Conservation (phyloP, 2,797 vertebrate genomes). For the Pseudomugil tenellus region DNA sequence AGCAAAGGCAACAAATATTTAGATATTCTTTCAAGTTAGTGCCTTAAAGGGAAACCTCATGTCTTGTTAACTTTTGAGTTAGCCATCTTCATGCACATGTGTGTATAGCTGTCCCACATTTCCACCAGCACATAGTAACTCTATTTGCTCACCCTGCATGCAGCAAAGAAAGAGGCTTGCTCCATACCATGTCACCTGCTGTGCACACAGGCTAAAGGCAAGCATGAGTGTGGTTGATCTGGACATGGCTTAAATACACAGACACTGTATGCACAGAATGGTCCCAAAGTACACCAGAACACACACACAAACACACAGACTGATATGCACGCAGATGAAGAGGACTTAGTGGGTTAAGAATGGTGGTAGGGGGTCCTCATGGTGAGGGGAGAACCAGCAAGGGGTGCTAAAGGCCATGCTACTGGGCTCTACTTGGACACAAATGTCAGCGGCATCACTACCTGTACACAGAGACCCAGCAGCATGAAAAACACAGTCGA, state of each 20-base stretch:
- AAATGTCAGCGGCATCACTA: constrained; percentile 73
- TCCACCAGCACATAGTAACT: constrained; percentile 12
- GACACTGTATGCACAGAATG: constrained; percentile 48
- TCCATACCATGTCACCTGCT: constrained; percentile 51
- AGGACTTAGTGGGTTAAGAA: constrained; percentile 62
- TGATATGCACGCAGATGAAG: constrained; percentile 40
- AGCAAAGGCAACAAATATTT: not conserved
- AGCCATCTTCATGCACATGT: constrained; percentile 14
- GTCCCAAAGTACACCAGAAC: constrained; percentile 39
- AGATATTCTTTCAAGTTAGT: constrained; percentile 2
- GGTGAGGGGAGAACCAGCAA: constrained; percentile 58
- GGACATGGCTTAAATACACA: constrained; percentile 67
- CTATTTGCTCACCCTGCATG: constrained; percentile 57
- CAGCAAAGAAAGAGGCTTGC: constrained; percentile 51
- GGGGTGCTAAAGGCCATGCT: constrained; percentile 76
- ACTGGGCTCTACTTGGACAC: constrained; percentile 58
- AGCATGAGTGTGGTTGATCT: constrained; percentile 48
- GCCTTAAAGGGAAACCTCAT: not conserved
- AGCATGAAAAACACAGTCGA: constrained; percentile 39
- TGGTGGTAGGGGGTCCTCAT: constrained; percentile 56
- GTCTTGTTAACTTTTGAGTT: constrained; percentile 15
- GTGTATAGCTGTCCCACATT: not conserved
- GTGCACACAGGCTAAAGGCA: constrained; percentile 63
- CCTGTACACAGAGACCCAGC: constrained; percentile 56
- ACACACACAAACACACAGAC: constrained; percentile 34